phyloP scores from a whole-genome alignment of 2,113 vertebrate species.

The Odontophorus gujanensis region DNA sequence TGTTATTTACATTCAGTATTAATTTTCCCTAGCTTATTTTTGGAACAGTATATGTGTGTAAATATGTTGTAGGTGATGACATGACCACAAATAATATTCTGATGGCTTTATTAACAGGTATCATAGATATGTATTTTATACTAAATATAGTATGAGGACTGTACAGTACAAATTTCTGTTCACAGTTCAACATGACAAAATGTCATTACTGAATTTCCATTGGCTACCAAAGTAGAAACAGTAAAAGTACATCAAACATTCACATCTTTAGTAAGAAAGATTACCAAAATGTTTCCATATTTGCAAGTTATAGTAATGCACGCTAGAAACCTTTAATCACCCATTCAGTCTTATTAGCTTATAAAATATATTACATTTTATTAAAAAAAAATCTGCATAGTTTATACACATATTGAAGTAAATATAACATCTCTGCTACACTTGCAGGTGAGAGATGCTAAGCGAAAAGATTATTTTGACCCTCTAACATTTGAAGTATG shows the following conservation, averaged over 20 bases:
- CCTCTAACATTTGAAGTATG: slow-evolving; percentile 75
- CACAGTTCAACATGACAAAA: slow-evolving; percentile 94
- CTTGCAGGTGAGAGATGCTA: slow-evolving; percentile 79
- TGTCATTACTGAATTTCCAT: slow-evolving; percentile 90
- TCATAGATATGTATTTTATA: slow-evolving; percentile 79
- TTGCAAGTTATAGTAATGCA: slow-evolving; percentile 83
- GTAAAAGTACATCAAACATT: slow-evolving; percentile 84
- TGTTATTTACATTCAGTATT: not conserved
- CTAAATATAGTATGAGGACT: slow-evolving; percentile 82
- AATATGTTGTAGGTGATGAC: not conserved
- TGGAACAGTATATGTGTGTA: not conserved
- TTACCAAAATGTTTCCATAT: slow-evolving; percentile 86
- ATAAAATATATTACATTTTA: slow-evolving; percentile 87
- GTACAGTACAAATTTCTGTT: slow-evolving; percentile 90
- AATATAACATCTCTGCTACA: slow-evolving; percentile 78
- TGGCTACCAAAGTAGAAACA: slow-evolving; percentile 86
- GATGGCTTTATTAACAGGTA: slow-evolving; percentile 92
- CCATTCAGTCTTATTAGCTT: slow-evolving; percentile 87
- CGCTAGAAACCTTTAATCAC: slow-evolving; percentile 89
- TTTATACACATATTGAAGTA: slow-evolving; percentile 81
- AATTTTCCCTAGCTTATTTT: not conserved
- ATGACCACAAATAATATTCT: slow-evolving; percentile 26
- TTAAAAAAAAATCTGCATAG: slow-evolving; percentile 80
- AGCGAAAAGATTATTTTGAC: slow-evolving; percentile 80
- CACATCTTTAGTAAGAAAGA: slow-evolving; percentile 86